These are phyloP conservation scores for Ibycter americanus DNA, from an alignment of 2,797 vertebrate genomes.

Conservation along the genomic window DNA sequence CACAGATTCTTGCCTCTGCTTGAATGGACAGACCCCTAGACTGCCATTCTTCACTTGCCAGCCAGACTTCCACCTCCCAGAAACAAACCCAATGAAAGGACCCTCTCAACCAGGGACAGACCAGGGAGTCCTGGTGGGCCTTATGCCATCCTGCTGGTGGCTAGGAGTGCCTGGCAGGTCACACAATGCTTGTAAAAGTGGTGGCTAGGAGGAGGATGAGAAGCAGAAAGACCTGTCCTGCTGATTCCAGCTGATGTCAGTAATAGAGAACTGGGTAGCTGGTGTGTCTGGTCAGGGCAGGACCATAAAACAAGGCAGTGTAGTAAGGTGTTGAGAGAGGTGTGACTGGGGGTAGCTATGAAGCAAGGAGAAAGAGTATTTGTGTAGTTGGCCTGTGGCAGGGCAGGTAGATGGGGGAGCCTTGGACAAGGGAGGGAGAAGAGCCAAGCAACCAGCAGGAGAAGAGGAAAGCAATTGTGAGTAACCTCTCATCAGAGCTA, in stretches of 20 bases:
- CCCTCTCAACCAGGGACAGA: not conserved
- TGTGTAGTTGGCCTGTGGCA: not conserved
- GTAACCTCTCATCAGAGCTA: conserved; percentile 36
- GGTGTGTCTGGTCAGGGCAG: not conserved
- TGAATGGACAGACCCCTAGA: not conserved
- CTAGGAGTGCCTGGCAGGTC: not conserved
- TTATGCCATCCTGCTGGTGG: not conserved
- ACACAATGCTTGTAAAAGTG: not conserved
- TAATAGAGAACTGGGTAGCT: not conserved
- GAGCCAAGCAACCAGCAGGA: not conserved
- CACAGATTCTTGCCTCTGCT: not conserved
- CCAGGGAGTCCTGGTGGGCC: not conserved
- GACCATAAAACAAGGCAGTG: not conserved
- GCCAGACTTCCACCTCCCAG: not conserved
- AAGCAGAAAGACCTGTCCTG: not conserved
- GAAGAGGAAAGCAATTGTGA: conserved; percentile 55
- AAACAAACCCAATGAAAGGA: not conserved
- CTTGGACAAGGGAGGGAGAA: conserved; percentile 6
- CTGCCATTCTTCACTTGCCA: not conserved
- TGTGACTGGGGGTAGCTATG: not conserved
- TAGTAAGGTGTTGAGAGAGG: not conserved
- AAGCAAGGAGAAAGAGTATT: not conserved
- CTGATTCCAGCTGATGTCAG: not conserved
- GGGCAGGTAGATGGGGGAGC: not conserved
- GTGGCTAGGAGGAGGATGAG: not conserved